Percentiles rank a stretch among this genome's conserved stretches.
Conservation (phyloP, 2,888 invertebrate species). For the Pseudoips prasinana region DNA sequence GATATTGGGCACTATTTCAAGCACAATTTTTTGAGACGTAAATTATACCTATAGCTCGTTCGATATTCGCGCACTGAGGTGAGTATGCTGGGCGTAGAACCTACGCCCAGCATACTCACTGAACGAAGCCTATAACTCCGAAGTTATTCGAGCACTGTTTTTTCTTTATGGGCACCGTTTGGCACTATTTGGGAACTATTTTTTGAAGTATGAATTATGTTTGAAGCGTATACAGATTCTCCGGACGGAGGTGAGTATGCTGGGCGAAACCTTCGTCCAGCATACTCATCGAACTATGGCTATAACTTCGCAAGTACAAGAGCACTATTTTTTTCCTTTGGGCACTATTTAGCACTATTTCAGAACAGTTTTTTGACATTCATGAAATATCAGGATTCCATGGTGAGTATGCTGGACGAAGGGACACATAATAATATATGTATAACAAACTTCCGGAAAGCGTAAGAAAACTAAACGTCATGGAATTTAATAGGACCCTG, state of each 20-base stretch:
- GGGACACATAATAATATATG: not conserved
- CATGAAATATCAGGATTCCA: constrained; percentile 1
- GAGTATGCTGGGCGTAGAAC: constrained; percentile 7
- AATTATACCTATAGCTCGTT: constrained; percentile 6
- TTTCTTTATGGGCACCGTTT: constrained; percentile 5
- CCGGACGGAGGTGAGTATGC: constrained; percentile 6
- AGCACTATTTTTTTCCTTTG: constrained; percentile 1
- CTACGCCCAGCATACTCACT: constrained; percentile 6
- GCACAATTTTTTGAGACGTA: constrained; percentile 6
- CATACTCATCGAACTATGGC: constrained; percentile 1
- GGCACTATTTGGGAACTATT: constrained; percentile 6
- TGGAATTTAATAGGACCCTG: too few relatives aligned
- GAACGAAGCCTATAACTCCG: constrained; percentile 6
- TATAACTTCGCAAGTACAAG: constrained; percentile 1
- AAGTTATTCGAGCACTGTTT: constrained; percentile 6
- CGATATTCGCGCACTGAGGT: constrained; percentile 5
- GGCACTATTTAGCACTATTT: constrained; percentile 1
- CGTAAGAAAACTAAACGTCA: too few relatives aligned
- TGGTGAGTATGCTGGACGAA: constrained; percentile 2
- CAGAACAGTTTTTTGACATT: constrained; percentile 1
- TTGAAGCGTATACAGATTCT: constrained; percentile 7
- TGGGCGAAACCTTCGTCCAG: constrained; percentile 6
- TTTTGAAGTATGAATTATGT: constrained; percentile 7
- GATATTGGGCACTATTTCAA: constrained; percentile 5
- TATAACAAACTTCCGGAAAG: too few relatives aligned